phyloP scores from a whole-genome alignment of 2,888 invertebrate genomes.

The Yponomeuta cagnagella region DNA sequence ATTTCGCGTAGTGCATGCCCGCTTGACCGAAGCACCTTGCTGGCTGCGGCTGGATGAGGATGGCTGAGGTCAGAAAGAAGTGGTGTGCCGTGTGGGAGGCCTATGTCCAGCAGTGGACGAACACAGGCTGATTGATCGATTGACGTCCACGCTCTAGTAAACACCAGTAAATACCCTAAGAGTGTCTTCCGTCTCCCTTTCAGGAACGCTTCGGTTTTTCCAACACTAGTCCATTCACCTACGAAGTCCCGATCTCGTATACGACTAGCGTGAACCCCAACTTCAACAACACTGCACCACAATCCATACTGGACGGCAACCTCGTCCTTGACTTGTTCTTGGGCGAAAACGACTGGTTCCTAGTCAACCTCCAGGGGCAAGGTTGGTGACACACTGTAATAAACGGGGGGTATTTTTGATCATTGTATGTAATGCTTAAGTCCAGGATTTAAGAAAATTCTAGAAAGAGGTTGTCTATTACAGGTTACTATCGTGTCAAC shows the following conservation, averaged over 20 bases:
- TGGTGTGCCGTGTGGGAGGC: no score
- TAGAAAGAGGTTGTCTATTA: slow-evolving; percentile 14
- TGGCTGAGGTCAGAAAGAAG: no score
- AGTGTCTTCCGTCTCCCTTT: background rate
- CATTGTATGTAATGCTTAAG: background rate
- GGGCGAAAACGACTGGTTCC: slow-evolving; percentile 50
- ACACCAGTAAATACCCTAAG: background rate
- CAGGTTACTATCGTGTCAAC: slow-evolving; percentile 81
- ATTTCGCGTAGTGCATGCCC: no score
- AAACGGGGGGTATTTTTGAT: no score
- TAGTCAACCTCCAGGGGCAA: slow-evolving; percentile 64
- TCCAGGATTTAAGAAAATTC: background rate
- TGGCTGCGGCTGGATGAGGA: no score
- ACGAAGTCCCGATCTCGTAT: slow-evolving; percentile 66
- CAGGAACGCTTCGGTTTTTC: slow-evolving; percentile 46
- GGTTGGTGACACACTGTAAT: slow-evolving; percentile 31
- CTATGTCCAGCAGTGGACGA: no score
- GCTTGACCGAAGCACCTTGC: no score
- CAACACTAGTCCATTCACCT: slow-evolving; percentile 22
- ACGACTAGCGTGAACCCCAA: slow-evolving; percentile 49
- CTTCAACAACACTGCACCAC: slow-evolving; percentile 47
- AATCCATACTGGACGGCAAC: slow-evolving; percentile 33
- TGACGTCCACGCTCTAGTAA: no score
- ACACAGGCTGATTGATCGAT: no score
- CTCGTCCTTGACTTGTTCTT: slow-evolving; percentile 31